Base-by-base conservation (phyloP, 2,113 vertebrate species). In the Tetraodon nigroviridis region DNA sequence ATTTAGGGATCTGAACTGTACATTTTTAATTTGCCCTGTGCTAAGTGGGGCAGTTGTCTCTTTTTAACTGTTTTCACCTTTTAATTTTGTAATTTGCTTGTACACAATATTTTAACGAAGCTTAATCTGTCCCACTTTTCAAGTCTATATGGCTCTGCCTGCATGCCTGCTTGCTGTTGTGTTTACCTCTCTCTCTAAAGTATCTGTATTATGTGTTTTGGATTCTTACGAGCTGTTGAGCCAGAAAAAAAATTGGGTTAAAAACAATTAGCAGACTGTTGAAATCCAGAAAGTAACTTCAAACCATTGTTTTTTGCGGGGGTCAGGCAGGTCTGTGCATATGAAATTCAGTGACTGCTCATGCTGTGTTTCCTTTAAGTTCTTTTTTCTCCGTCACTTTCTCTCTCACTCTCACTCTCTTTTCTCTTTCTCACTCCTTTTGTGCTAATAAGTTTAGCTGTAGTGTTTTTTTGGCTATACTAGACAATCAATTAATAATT, bases 401-500 rank as follows among this genome's bases (percentile, higher is more conserved):
- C n/a, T 70, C 6, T 69, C 56, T 65, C 29, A 65, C 52, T 32
- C 44, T 51, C 18, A 7, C 8, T 32, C 29, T 32, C 6, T 32
- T 10, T 6, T 32, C 6, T 32, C 29, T 8, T 1, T 32, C 29
- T 32, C 29, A 2, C 29, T 32, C 29, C 8, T 32, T 32, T 4
- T 37, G 21, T 67, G 53, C 50, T 81, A 73, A 80, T 72, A 69
- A 76, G 70, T 80, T 69, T 72, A 47, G 52, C 47, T 53, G 73
- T 63, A 64, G 65, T 71, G 47, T 44, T 53, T 5, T 51, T 72
- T 66, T 77, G 66, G 66, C 63, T 61, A 79, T 48, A 55, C 17
- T 27, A 46, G 29, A 58, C 19, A 46, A 66, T 75, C 32, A 44
- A 68, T 77, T 67, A 79, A 79, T 81, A 84, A 79, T 82, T 84